Evolutionary conservation across 2,888 invertebrate genomes (phyloP).

Genomic region (Synergus laeviventris): DNA sequence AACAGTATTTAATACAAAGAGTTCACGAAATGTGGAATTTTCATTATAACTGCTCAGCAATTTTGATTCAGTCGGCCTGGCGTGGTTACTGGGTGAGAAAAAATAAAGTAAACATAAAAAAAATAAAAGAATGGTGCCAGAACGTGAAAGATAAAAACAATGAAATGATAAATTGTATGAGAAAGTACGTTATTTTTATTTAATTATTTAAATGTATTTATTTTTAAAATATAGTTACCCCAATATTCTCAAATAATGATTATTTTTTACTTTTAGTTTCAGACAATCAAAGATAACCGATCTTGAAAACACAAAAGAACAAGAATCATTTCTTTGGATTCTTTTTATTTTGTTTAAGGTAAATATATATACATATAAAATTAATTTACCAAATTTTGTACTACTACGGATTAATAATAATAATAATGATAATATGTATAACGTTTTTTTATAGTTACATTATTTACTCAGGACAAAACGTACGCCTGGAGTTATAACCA

Average conservation of each 20-base stretch:
- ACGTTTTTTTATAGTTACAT: slow-evolving; percentile 58
- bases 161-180: slow-evolving; percentile 56
- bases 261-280: slow-evolving; percentile 53
- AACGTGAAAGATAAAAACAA: slow-evolving; percentile 57
- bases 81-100: slow-evolving; percentile 62
- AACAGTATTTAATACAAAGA: slow-evolving; percentile 50
- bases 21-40: slow-evolving; percentile 58
- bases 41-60: slow-evolving; percentile 61
- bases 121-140: slow-evolving; percentile 57
- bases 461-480: slow-evolving; percentile 63
- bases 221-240: not conserved
- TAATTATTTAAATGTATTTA: not conserved
- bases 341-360: slow-evolving; percentile 69
- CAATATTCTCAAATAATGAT: not conserved
- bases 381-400: not conserved
- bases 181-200: slow-evolving; percentile 48
- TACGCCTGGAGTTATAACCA: slow-evolving; percentile 62
- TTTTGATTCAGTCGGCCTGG: slow-evolving; percentile 66
- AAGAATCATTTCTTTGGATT: slow-evolving; percentile 64
- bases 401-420: not conserved
- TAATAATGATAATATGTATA: not conserved
- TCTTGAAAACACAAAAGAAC: slow-evolving; percentile 53
- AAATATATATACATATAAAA: slow-evolving; percentile 22
- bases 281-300: slow-evolving; percentile 50
- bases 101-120: slow-evolving; percentile 49